Evolutionary conservation across 2,797 vertebrate species (phyloP).

Genomic region (Chanos chanos): DNA sequence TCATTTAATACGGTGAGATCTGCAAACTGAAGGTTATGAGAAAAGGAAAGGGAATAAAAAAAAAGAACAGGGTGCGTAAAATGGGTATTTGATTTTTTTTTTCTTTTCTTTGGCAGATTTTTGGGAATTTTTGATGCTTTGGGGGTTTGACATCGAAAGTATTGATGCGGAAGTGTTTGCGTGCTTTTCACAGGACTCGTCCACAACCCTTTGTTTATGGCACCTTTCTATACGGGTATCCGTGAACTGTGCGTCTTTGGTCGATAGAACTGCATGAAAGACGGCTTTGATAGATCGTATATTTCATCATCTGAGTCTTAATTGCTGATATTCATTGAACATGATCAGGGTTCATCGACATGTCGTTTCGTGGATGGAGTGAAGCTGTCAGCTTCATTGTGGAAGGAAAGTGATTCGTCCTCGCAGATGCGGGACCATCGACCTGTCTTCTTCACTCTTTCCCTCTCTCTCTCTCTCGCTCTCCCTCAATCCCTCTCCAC

Average conservation of each 20-base stretch:
- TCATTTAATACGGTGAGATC: too few species aligned
- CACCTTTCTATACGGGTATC: too few species aligned
- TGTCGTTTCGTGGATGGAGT: slow-evolving; percentile 44
- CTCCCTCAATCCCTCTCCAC: neutral
- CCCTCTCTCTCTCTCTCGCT: neutral
- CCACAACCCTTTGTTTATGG: too few species aligned
- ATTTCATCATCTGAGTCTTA: slow-evolving; percentile 34
- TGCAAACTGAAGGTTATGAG: too few species aligned
- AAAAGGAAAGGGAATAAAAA: too few species aligned
- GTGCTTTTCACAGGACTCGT: too few species aligned
- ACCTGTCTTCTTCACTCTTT: slow-evolving; percentile 10
- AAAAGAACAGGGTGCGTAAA: too few species aligned
- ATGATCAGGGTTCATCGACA: slow-evolving; percentile 33
- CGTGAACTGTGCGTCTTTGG: slow-evolving; percentile 4
- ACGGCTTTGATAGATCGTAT: slow-evolving; percentile 34
- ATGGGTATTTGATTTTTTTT: too few species aligned
- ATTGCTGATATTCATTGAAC: slow-evolving; percentile 42
- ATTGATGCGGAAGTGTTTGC: too few species aligned
- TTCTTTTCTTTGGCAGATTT: neutral
- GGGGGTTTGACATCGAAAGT: too few species aligned
- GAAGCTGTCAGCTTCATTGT: slow-evolving; percentile 45
- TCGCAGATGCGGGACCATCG: slow-evolving; percentile 41
- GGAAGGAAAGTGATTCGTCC: slow-evolving; percentile 44
- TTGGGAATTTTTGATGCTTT: slow-evolving; percentile 8
- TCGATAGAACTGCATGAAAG: neutral